Evolutionary conservation across 2,797 vertebrate species (phyloP).

Genomic region (Spheniscus humboldti): DNA sequence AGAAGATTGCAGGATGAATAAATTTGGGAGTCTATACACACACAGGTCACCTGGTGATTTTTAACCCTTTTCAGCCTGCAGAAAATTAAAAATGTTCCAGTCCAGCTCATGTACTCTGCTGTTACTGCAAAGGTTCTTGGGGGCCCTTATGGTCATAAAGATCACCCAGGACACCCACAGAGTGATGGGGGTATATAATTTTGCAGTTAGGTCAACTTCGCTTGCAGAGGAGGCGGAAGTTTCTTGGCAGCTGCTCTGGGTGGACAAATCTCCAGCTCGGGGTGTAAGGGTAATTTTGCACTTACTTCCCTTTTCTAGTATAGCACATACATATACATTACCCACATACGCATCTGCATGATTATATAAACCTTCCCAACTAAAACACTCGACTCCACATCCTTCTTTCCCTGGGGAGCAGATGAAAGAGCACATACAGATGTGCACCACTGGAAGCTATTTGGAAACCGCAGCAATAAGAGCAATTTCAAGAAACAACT

Average conservation of each 20-base stretch:
- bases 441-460: constrained; percentile 37
- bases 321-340: background rate
- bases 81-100: background rate
- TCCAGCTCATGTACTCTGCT: background rate
- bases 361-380: constrained; percentile 20
- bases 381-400: background rate
- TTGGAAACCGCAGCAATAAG: background rate
- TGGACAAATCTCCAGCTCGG: background rate
- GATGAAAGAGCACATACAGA: constrained; percentile 50
- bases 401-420: background rate
- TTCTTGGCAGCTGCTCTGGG: background rate
- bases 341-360: background rate
- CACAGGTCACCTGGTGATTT: background rate
- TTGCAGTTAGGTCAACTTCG: background rate
- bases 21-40: background rate
- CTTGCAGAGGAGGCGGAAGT: background rate
- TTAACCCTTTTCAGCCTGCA: background rate
- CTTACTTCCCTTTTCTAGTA: background rate
- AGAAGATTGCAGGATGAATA: background rate
- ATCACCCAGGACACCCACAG: background rate
- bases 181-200: background rate
- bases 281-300: background rate
- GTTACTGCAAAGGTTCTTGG: background rate
- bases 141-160: background rate
- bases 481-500: background rate